phyloP scores from a whole-genome alignment of 2,888 invertebrate species.

The Rhagium mordax region DNA sequence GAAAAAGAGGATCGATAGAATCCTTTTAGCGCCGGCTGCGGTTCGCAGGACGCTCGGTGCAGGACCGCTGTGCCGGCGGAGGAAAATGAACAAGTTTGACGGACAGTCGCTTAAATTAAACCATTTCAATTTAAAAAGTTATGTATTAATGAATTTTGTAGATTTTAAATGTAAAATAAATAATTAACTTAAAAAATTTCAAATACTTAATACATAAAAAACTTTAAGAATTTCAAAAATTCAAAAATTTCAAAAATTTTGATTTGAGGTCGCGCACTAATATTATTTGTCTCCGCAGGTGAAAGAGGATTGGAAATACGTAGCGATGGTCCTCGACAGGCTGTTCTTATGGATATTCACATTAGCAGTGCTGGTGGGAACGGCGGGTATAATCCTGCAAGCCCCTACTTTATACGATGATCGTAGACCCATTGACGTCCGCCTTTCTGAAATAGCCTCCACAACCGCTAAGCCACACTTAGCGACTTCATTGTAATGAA shows the following conservation, averaged over 20 bases:
- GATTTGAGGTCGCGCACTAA: not conserved
- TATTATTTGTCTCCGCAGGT: conserved; percentile 74
- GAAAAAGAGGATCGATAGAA: not conserved
- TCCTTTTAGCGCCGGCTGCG: too few species aligned
- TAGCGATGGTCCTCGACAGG: conserved; percentile 97
- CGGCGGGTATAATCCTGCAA: conserved; percentile 94
- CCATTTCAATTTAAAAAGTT: too few species aligned
- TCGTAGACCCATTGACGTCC: conserved; percentile 89
- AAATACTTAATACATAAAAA: too few species aligned
- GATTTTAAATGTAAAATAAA: too few species aligned
- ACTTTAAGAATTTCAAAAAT: too few species aligned
- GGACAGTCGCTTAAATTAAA: too few species aligned
- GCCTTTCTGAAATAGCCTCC: conserved; percentile 91
- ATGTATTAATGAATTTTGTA: too few species aligned
- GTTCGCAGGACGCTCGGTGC: too few species aligned
- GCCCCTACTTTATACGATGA: conserved; percentile 96
- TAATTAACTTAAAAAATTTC: too few species aligned
- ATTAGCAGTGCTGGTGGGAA: conserved; percentile 93
- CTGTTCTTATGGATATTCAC: conserved; percentile 98
- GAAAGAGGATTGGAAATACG: conserved; percentile 99
- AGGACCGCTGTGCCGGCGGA: too few species aligned
- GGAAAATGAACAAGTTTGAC: too few species aligned
- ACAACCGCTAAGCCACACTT: conserved; percentile 88
- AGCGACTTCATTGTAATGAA: conserved; percentile 64
- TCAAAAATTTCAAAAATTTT: too few species aligned